Conservation (phyloP, 2,888 invertebrate genomes). For the Lissonota sp. region DNA sequence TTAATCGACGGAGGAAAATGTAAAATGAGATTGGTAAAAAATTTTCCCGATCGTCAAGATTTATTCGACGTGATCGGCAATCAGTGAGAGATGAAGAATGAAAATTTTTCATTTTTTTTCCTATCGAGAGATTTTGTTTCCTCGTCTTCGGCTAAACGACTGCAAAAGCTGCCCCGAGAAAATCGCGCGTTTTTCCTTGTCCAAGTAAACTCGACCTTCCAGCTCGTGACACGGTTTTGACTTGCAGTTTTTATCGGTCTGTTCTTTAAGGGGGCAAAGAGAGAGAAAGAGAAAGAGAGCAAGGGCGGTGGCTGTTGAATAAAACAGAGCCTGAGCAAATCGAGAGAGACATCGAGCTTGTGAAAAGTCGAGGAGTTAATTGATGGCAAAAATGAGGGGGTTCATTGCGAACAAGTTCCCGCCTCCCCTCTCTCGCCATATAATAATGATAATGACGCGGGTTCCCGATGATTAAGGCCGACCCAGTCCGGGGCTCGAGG, state of each 20-base stretch:
- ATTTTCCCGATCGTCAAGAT: no score
- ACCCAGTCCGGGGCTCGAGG: constrained; percentile 73
- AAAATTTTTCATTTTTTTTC: no score
- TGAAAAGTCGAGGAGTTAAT: constrained; percentile 65
- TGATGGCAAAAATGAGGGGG: constrained; percentile 65
- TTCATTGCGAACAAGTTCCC: constrained; percentile 25
- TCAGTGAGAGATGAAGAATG: no score
- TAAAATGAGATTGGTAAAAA: no score
- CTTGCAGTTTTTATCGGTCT: not conserved
- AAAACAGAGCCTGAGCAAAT: constrained; percentile 18
- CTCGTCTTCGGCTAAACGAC: no score
- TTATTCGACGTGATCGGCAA: no score
- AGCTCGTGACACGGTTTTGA: not conserved
- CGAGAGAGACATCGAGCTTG: not conserved
- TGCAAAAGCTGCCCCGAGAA: no score
- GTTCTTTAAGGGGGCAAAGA: not conserved
- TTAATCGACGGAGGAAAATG: no score
- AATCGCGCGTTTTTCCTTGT: not conserved
- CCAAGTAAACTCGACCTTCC: not conserved
- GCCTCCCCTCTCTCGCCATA: constrained; percentile 2
- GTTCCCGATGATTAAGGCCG: constrained; percentile 72
- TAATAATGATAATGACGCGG: constrained; percentile 41
- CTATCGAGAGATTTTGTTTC: no score
- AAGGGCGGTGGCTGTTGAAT: constrained; percentile 4
- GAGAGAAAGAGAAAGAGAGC: not conserved